Conservation (phyloP, 2,113 vertebrate genomes). For the Monopterus albus region DNA sequence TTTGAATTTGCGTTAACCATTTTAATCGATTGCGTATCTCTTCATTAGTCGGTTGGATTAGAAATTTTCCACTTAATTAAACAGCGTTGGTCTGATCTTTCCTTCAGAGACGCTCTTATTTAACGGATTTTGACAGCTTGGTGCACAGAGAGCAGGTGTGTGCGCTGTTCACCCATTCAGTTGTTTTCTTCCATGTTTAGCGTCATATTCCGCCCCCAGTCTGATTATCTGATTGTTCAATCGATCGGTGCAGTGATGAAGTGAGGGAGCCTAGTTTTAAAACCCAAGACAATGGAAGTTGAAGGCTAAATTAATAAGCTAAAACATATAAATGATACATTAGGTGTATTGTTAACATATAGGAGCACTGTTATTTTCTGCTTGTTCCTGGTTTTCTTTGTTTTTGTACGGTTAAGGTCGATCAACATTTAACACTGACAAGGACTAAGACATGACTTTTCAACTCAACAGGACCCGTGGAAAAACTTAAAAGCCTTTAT, state of each 20-base stretch:
- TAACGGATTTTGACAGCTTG: constrained; percentile 84
- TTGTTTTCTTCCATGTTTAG: constrained; percentile 73
- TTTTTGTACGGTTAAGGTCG: background rate
- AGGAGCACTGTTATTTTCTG: background rate
- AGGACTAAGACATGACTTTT: background rate
- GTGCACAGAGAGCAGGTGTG: constrained; percentile 82
- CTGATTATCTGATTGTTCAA: constrained; percentile 31
- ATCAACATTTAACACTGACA: background rate
- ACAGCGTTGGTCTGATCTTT: constrained; percentile 45
- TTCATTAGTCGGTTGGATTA: constrained; percentile 77
- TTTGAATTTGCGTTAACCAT: constrained; percentile 46
- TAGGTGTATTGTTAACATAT: too few species aligned
- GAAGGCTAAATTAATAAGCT: too few species aligned
- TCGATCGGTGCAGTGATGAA: constrained; percentile 20
- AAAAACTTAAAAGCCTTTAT: background rate
- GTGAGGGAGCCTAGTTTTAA: constrained; percentile 19
- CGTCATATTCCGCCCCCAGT: constrained; percentile 56
- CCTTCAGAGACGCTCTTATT: constrained; percentile 71
- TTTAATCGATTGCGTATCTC: constrained; percentile 68
- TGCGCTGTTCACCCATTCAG: constrained; percentile 70
- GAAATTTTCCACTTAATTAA: constrained; percentile 76
- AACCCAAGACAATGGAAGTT: background rate
- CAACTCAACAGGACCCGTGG: background rate
- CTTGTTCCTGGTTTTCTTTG: background rate
- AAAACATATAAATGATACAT: too few species aligned